Conservation (phyloP, 2,888 invertebrate genomes). For the Drosophila fulvimacula region DNA sequence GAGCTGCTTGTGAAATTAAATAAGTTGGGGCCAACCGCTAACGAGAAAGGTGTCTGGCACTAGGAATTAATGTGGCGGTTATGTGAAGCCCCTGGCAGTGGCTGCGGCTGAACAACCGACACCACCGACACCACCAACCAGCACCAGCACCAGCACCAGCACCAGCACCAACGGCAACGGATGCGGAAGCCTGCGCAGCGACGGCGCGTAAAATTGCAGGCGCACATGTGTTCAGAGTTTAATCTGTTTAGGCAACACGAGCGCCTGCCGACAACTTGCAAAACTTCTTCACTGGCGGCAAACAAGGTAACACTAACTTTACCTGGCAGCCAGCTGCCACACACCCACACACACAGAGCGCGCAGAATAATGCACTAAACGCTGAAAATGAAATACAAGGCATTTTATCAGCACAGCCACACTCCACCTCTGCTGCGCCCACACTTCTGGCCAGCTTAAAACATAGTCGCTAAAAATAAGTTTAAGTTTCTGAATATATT, state of each 20-base stretch:
- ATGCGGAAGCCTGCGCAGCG: constrained; percentile 41
- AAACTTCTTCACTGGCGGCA: constrained; percentile 64
- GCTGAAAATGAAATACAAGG: constrained; percentile 54
- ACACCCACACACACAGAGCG: constrained; percentile 3
- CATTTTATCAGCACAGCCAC: constrained; percentile 22
- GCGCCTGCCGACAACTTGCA: constrained; percentile 70
- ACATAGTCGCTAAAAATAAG: constrained; percentile 51
- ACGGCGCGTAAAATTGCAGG: constrained; percentile 78
- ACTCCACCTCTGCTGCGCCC: not conserved
- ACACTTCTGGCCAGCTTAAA: constrained; percentile 7
- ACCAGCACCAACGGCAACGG: constrained; percentile 12
- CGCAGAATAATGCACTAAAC: constrained; percentile 62
- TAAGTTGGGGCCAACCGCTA: constrained; percentile 75
- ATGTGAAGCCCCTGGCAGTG: constrained; percentile 49
- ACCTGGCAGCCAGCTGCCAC: constrained; percentile 58
- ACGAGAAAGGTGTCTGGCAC: constrained; percentile 81
- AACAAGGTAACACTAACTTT: constrained; percentile 78
- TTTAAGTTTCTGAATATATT: constrained; percentile 46
- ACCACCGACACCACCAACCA: constrained; percentile 15
- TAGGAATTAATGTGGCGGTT: constrained; percentile 80
- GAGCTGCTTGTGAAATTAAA: constrained; percentile 64
- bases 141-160: constrained; percentile 16
- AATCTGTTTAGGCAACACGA: constrained; percentile 79
- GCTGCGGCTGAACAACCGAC: constrained; percentile 33
- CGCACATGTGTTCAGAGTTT: constrained; percentile 76